Conservation (phyloP, 2,113 vertebrate genomes). For the Mugil cephalus region DNA sequence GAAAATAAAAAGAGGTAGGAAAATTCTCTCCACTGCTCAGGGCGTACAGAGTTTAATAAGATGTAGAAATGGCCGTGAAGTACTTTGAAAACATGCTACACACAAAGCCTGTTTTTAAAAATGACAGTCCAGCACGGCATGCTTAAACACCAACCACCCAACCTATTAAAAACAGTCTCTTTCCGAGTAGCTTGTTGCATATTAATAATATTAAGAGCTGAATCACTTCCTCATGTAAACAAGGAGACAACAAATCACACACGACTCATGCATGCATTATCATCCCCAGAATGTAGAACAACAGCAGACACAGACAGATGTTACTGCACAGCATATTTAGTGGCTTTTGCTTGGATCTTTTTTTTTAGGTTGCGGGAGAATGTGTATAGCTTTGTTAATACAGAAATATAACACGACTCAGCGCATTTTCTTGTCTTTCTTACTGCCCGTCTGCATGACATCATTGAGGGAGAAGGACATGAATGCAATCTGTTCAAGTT, state of each 20-base stretch:
- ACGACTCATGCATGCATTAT: conserved; percentile 70
- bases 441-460: conserved; percentile 71
- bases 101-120: conserved; percentile 43
- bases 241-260: conserved; percentile 63
- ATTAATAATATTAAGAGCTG: conserved; percentile 53
- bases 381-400: conserved; percentile 38
- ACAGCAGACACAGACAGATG: conserved; percentile 67
- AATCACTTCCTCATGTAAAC: conserved; percentile 56
- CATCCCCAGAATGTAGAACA: conserved; percentile 63
- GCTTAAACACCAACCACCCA: conserved; percentile 43
- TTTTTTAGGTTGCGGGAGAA: conserved; percentile 25
- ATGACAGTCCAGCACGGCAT: conserved; percentile 61
- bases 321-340: conserved; percentile 63
- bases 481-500: conserved; percentile 83
- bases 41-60: conserved; percentile 34
- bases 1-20: conserved; percentile 76
- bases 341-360: conserved; percentile 34
- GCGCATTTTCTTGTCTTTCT: conserved; percentile 61
- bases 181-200: conserved; percentile 56
- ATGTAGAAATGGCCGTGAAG: conserved; percentile 48
- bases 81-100: conserved; percentile 64
- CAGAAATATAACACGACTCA: conserved; percentile 50
- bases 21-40: conserved; percentile 54
- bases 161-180: conserved; percentile 42
- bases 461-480: conserved; percentile 79